Evolutionary conservation across 2,113 vertebrate genomes (phyloP), one percentile per base, ranked within the genome.

Genomic region (Herpetotheres cachinnans): DNA sequence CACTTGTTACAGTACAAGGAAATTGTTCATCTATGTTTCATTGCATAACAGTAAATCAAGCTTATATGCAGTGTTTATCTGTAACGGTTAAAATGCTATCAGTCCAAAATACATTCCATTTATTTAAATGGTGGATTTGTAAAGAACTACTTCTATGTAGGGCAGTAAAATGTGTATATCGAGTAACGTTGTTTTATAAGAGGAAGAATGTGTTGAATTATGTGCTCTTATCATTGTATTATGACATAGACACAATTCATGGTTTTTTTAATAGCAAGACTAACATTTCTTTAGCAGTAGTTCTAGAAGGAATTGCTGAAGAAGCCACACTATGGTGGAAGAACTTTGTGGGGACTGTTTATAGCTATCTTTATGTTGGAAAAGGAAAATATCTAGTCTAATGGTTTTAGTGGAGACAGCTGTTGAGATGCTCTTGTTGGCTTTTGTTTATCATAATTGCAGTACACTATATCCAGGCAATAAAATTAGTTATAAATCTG

Each of bases 31-130:
- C 29, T 82, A 4, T 55, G n/a, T 93, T 95, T 96, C 87, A 72
- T 87, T 95, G 65, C 77, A 34, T 90, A 93, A 96, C 55, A 87
- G 74, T 76, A 95, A 89, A 90, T 87, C 93, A 94, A 71, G 62
- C 54, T 93, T 95, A 61, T 50, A 65, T 49, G 30, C 36, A 73
- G 22, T 61, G 66, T 93, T 94, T 69, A 65, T 96, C 67, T 67
- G 13, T 89, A 73, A 82, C 25, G 18, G 25, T 36, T 86, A 72
- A 84, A 92, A 91, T 82, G 20, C 47, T 86, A 38, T 61, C 73
- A 50, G 70, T 63, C 46, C 58, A 82, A 89, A 97, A 85, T 26
- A 70, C n/a, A 58, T 82, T 76, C 40, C 10, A 50, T 82, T 74
- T 74, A 71, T 63, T 92, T 89, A 29, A 79, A 67, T 27, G 29